A percentile compares a stretch with the other conserved stretches of the same genome.
phyloP scores from a whole-genome alignment of 2,888 invertebrate genomes.

The Callimorpha dominula region DNA sequence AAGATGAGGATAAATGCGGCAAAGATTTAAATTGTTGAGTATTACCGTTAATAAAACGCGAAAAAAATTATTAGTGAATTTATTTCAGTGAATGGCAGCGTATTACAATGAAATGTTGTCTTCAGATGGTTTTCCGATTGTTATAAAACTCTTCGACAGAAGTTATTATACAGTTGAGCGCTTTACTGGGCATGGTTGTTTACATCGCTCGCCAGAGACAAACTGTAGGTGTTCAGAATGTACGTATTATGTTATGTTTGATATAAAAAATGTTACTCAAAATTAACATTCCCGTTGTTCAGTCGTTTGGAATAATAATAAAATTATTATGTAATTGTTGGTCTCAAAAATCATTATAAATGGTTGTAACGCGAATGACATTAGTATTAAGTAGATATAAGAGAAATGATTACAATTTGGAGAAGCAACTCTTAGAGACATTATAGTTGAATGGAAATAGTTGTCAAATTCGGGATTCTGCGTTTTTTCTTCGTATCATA shows the following conservation, averaged over 20 bases:
- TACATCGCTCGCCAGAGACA: not conserved
- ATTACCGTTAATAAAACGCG: too few species aligned
- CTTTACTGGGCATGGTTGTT: not conserved
- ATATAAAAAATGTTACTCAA: constrained; percentile 65
- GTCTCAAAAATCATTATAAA: constrained; percentile 71
- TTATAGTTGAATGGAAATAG: not conserved
- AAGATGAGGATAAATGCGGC: too few species aligned
- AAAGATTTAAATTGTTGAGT: too few species aligned
- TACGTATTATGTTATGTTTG: constrained; percentile 22
- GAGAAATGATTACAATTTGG: constrained; percentile 35
- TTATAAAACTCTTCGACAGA: too few species aligned
- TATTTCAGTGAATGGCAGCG: too few species aligned
- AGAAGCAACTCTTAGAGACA: constrained; percentile 4
- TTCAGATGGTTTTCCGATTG: too few species aligned
- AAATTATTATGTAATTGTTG: constrained; percentile 62
- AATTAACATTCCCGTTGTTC: constrained; percentile 75
- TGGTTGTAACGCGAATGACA: constrained; percentile 73
- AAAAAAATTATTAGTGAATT: too few species aligned
- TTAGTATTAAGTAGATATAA: constrained; percentile 57
- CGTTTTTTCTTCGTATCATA: not conserved
- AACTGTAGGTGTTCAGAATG: constrained; percentile 20
- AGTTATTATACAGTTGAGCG: too few species aligned
- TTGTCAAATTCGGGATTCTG: not conserved
- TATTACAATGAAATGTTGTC: too few species aligned
- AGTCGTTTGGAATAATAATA: constrained; percentile 59